A percentile compares a stretch with the other conserved stretches of the same genome.
Evolutionary conservation across 2,888 invertebrate species (phyloP).

Genomic region (Sphaeridia pumilis): DNA sequence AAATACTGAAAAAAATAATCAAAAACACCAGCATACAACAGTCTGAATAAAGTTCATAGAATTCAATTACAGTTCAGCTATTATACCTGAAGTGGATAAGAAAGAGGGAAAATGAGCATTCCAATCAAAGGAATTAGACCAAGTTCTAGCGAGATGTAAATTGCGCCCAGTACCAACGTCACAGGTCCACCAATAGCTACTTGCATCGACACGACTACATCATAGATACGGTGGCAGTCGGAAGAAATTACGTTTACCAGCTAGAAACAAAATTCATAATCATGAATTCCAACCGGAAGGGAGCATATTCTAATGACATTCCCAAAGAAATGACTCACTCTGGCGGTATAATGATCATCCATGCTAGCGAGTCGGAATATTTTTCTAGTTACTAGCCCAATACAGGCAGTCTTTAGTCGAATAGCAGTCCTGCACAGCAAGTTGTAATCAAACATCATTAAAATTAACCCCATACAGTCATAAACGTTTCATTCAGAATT

Average conservation of each 20-base stretch:
- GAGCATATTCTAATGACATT: not conserved
- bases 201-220: constrained; percentile 45
- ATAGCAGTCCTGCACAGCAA: constrained; percentile 38
- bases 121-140: constrained; percentile 47
- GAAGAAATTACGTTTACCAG: constrained; percentile 48
- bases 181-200: constrained; percentile 47
- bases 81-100: constrained; percentile 47
- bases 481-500: not conserved
- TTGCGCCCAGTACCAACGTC: constrained; percentile 42
- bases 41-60: not conserved
- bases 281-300: too few species aligned
- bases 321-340: constrained; percentile 41
- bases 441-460: not conserved
- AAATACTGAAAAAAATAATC: constrained; percentile 40
- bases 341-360: constrained; percentile 41
- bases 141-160: constrained; percentile 45
- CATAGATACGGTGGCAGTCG: constrained; percentile 47
- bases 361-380: constrained; percentile 39
- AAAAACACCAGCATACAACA: too few species aligned
- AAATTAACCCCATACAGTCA: too few species aligned
- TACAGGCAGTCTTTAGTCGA: constrained; percentile 39
- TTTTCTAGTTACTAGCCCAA: constrained; percentile 42
- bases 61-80: not conserved
- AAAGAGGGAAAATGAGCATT: constrained; percentile 43
- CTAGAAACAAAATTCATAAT: constrained; percentile 37